phyloP scores from a whole-genome alignment of 2,113 vertebrate species.

The Pantherophis guttatus region DNA sequence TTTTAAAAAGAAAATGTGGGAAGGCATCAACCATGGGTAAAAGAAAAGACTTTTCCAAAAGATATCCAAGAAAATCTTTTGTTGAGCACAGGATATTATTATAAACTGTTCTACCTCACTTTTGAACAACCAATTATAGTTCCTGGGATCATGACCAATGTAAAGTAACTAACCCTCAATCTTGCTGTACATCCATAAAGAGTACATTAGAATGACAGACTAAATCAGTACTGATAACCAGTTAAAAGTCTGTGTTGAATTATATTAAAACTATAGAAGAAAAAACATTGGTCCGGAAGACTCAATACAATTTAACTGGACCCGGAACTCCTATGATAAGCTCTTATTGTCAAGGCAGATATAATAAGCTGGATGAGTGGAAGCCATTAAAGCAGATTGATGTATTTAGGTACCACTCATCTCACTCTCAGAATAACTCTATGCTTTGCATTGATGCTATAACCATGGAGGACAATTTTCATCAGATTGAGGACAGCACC shows the following conservation, averaged over 20 bases:
- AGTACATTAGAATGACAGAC: neutral
- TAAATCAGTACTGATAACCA: neutral
- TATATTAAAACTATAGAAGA: neutral
- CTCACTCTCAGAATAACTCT: neutral
- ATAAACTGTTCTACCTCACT: neutral
- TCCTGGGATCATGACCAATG: neutral
- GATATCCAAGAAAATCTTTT: neutral
- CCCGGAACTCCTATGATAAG: neutral
- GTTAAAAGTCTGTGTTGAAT: neutral
- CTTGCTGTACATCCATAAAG: neutral
- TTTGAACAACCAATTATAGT: neutral
- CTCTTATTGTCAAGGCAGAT: neutral
- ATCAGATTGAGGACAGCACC: neutral
- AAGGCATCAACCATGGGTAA: neutral
- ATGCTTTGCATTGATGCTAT: neutral
- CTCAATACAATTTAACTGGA: neutral
- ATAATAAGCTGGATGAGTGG: neutral
- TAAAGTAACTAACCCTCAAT: neutral
- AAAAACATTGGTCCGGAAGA: neutral
- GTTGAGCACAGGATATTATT: neutral
- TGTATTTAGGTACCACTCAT: neutral
- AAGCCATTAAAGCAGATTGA: neutral
- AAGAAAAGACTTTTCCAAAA: neutral
- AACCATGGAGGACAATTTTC: neutral
- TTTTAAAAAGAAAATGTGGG: neutral